Evolutionary conservation across 2,113 vertebrate genomes (phyloP).

Genomic region (Ceyx margarethae): DNA sequence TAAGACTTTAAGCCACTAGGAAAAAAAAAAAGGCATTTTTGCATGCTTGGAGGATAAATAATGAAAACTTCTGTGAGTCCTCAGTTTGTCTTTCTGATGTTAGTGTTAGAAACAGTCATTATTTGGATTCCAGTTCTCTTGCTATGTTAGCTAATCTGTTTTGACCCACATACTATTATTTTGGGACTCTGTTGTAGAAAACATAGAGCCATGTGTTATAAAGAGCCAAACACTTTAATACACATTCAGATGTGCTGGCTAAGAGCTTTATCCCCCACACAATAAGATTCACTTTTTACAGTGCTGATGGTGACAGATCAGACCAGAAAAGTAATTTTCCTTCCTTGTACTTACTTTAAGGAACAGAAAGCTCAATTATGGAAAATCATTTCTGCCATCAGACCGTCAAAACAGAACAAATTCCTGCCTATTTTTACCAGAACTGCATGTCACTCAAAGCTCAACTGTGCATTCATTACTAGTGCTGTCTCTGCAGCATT

Average conservation of each 20-base stretch:
- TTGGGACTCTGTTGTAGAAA: neutral
- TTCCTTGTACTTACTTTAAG: neutral
- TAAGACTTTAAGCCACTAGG: constrained; percentile 9
- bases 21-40: neutral
- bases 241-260: neutral
- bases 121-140: neutral
- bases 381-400: neutral
- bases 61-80: neutral
- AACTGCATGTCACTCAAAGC: neutral
- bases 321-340: neutral
- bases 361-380: neutral
- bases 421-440: neutral
- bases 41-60: neutral
- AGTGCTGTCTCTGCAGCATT: neutral
- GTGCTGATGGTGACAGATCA: neutral
- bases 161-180: constrained; percentile 14
- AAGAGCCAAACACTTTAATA: neutral
- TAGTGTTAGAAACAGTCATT: neutral
- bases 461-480: neutral
- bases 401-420: neutral
- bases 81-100: neutral
- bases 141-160: neutral
- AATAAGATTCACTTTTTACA: neutral
- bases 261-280: neutral
- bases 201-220: neutral